A percentile compares a stretch with the other conserved stretches of the same genome.
These are phyloP conservation scores for Luperina nickerlii DNA, from an alignment of 2,888 invertebrate genomes.

Conservation along the genomic window DNA sequence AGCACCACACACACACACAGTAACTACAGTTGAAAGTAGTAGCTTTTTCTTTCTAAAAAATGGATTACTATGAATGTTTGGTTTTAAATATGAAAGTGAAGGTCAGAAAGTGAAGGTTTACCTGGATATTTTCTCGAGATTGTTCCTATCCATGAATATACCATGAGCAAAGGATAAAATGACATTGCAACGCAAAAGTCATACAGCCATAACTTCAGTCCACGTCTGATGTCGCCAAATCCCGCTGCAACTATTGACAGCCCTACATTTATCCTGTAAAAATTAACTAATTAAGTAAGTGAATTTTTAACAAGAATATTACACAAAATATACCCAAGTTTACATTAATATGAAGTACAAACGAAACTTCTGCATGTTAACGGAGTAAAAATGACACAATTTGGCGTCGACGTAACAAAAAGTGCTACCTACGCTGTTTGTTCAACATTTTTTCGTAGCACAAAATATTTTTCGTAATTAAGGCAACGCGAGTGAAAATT, in stretches of 20 bases:
- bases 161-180: conserved; percentile 79
- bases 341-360: conserved; percentile 53
- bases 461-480: conserved; percentile 56
- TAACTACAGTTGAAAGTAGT: background rate
- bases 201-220: conserved; percentile 81
- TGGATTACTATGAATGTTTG: background rate
- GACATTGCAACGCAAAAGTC: conserved; percentile 76
- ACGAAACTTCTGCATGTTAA: conserved; percentile 52
- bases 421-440: conserved; percentile 25
- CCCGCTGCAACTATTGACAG: conserved; percentile 78
- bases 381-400: conserved; percentile 53
- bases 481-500: conserved; percentile 51
- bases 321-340: conserved; percentile 38
- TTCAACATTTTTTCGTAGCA: conserved; percentile 35
- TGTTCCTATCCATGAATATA: conserved; percentile 75
- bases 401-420: conserved; percentile 47
- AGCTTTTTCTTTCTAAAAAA: background rate
- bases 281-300: conserved; percentile 15
- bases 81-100: background rate
- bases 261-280: conserved; percentile 83
- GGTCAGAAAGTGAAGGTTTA: no score
- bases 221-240: conserved; percentile 84
- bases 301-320: conserved; percentile 19
- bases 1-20: no score
- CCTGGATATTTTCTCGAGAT: conserved; percentile 74